Evolutionary conservation across 2,113 vertebrate species (phyloP).

Genomic region (Varanus salvator): DNA sequence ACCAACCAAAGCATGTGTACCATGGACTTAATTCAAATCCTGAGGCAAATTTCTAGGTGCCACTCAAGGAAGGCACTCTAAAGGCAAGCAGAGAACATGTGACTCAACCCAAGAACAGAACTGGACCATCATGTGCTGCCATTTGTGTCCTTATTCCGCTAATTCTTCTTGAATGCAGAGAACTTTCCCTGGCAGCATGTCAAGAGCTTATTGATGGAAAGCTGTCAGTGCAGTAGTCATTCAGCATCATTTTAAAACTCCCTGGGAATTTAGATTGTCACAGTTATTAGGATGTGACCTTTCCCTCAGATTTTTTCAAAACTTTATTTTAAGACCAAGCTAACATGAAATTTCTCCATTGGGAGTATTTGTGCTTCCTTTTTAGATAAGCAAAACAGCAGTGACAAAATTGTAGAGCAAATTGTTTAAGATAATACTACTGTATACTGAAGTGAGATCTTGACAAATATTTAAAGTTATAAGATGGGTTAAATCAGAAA

Average conservation of each 20-base stretch:
- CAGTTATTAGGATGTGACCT: constrained; percentile 93
- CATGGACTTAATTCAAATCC: not conserved
- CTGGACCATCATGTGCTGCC: constrained; percentile 26
- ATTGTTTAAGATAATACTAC: constrained; percentile 65
- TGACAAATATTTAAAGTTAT: constrained; percentile 63
- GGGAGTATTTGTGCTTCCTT: constrained; percentile 89
- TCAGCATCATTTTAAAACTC: constrained; percentile 80
- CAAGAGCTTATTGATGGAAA: constrained; percentile 75
- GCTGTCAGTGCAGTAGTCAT: constrained; percentile 72
- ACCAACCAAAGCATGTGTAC: not conserved
- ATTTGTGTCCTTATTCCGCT: constrained; percentile 58
- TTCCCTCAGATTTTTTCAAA: constrained; percentile 91
- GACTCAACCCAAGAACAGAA: constrained; percentile 41
- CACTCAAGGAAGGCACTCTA: not conserved
- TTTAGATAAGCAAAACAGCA: constrained; percentile 87
- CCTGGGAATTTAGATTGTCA: constrained; percentile 89
- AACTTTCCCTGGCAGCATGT: constrained; percentile 64
- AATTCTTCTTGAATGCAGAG: constrained; percentile 59
- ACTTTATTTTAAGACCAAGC: constrained; percentile 93
- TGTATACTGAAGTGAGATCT: constrained; percentile 56
- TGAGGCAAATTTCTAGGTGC: not conserved
- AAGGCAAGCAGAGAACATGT: not conserved
- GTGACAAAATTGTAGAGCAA: constrained; percentile 69
- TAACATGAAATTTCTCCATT: constrained; percentile 88
- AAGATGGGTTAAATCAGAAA: constrained; percentile 57